Evolutionary conservation across 1,140 invertebrate species (phyloP), one percentile per base, ranked within the genome.

Genomic region (Ephestia elutella): DNA sequence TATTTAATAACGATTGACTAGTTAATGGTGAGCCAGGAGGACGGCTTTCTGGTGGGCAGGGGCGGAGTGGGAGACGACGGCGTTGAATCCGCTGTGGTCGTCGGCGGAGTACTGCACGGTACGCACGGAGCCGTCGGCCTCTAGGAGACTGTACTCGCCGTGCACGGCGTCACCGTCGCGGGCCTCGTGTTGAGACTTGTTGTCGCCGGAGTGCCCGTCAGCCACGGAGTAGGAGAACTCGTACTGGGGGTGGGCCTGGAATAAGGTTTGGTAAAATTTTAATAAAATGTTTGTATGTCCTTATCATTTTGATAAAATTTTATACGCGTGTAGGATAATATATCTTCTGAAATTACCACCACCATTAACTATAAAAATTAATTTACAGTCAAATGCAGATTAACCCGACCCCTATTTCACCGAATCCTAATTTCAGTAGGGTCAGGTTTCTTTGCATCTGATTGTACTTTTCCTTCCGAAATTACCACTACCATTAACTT

Each of bases 21-120:
- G 15, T 59, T 55, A 63, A 13, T 67, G 57, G 54, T 68, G 63
- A 17, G 61, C 56, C 44, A 62, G 56, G 5, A 89, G 64, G 11
- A 78, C 84, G 0, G 90, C 90, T 5, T 82, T 86, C 60, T 86
- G 83, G 57, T 53, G 50, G 7, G 86, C 74, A 13, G 84, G 78
- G 7, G 89, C 86, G 70, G 92, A 91, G 2, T 89, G 89, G 53
- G 89, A 90, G 7, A 93, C 92, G 19, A 92, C 84, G 1, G 92
- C 92, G 77, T 93, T 91, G 76, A 93, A 92, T 21, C 92, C 92
- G 65, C 86, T 91, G 68, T 92, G 86, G 7, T 91, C 88, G 68
- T 93, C 92, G 19, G 92, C 91, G 13, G 91, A 92, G 82, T 93
- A 94, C 25, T 92, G 89, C 15, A 93, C 92, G 54, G 91, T 91